phyloP scores from a whole-genome alignment of 1,140 invertebrate species.

The Ceratina japonica region DNA sequence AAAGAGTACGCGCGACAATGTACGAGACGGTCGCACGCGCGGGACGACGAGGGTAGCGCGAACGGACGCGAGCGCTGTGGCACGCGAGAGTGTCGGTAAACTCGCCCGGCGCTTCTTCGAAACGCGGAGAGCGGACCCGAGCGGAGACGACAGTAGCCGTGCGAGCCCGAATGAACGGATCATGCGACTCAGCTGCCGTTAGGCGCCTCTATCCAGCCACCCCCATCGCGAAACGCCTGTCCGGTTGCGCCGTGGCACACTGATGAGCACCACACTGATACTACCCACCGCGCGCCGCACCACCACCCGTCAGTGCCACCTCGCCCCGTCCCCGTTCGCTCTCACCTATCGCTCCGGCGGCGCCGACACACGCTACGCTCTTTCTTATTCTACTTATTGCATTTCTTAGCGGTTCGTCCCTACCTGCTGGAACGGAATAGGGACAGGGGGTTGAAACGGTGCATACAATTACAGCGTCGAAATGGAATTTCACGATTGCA shows the following conservation, averaged over 20 bases:
- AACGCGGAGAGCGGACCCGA: constrained; percentile 43
- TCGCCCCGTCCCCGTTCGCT: not conserved
- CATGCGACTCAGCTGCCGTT: constrained; percentile 49
- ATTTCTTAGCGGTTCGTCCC: not conserved
- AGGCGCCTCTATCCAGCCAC: constrained; percentile 44
- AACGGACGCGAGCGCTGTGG: constrained; percentile 41
- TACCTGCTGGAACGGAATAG: not conserved
- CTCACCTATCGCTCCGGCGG: not conserved
- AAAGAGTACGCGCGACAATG: not conserved
- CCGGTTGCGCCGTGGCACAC: constrained; percentile 47
- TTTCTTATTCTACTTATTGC: constrained; percentile 1
- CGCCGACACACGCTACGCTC: not conserved
- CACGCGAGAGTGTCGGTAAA: constrained; percentile 36
- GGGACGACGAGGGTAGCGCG: constrained; percentile 30
- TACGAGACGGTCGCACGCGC: constrained; percentile 21
- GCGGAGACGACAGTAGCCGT: constrained; percentile 50
- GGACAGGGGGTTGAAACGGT: not conserved
- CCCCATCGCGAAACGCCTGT: constrained; percentile 38
- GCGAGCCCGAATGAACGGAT: constrained; percentile 56
- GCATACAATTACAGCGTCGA: not conserved
- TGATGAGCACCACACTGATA: constrained; percentile 20
- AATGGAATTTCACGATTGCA: not conserved
- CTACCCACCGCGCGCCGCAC: not conserved
- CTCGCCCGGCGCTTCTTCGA: constrained; percentile 38
- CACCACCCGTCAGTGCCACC: not conserved